Conservation (phyloP, 2,888 invertebrate genomes). For the Pollenia griseotomentosa region DNA sequence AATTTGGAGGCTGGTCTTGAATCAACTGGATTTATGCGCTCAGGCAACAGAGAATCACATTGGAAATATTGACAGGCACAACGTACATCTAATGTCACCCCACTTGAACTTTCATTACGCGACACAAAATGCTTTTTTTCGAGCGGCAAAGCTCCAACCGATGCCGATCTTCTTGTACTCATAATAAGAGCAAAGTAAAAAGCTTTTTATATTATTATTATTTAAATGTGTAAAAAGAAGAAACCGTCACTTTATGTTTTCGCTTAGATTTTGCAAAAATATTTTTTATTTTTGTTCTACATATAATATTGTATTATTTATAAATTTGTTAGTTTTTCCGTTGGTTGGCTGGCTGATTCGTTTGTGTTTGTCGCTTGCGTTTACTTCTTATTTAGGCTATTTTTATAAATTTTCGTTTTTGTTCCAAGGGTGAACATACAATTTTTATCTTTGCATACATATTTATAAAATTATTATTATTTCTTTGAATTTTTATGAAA, state of each 20-base stretch:
- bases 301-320: slow-evolving; percentile 70
- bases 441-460: slow-evolving; percentile 77
- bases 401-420: slow-evolving; percentile 77
- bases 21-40: slow-evolving; percentile 88
- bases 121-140: slow-evolving; percentile 88
- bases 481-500: slow-evolving; percentile 28
- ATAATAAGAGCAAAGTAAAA: slow-evolving; percentile 74
- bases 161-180: slow-evolving; percentile 87
- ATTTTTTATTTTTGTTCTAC: slow-evolving; percentile 27
- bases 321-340: slow-evolving; percentile 70
- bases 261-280: slow-evolving; percentile 64
- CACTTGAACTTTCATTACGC: slow-evolving; percentile 89
- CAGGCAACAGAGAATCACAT: slow-evolving; percentile 91
- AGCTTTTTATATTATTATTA: slow-evolving; percentile 4
- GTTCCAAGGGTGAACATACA: slow-evolving; percentile 80
- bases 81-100: slow-evolving; percentile 91
- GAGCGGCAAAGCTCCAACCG: slow-evolving; percentile 88
- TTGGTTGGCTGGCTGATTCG: slow-evolving; percentile 54
- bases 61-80: slow-evolving; percentile 94
- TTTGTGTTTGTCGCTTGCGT: slow-evolving; percentile 56
- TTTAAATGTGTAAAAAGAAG: slow-evolving; percentile 6
- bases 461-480: neutral
- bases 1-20: slow-evolving; percentile 88
- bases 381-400: slow-evolving; percentile 76
- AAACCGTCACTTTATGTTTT: slow-evolving; percentile 58